Conservation (phyloP, 2,797 vertebrate genomes). For the Esox masquinongy region DNA sequence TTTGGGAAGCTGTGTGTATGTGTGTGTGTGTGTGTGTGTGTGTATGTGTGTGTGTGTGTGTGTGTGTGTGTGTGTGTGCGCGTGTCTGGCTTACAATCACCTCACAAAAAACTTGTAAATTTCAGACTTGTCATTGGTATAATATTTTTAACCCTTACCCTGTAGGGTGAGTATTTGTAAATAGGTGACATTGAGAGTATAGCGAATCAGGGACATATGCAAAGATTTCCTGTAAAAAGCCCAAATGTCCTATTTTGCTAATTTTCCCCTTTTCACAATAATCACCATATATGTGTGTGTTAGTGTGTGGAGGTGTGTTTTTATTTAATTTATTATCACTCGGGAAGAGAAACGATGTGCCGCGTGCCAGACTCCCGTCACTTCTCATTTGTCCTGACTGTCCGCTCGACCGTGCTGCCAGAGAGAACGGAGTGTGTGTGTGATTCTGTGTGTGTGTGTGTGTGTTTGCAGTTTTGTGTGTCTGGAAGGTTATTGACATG, state of each 20-base stretch:
- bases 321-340: constrained; percentile 51
- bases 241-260: too few relatives aligned
- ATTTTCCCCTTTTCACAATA: too few relatives aligned
- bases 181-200: too few relatives aligned
- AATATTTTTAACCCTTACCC: too few relatives aligned
- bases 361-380: constrained; percentile 62
- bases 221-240: too few relatives aligned
- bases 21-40: constrained; percentile 15
- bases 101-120: too few relatives aligned
- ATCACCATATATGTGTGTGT: neutral
- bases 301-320: constrained; percentile 10
- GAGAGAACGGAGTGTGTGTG: constrained; percentile 6
- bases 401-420: constrained; percentile 10
- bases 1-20: constrained; percentile 7
- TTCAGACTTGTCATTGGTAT: too few relatives aligned
- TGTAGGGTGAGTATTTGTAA: too few relatives aligned
- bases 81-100: too few relatives aligned
- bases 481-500: too few relatives aligned
- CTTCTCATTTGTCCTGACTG: constrained; percentile 58
- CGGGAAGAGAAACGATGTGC: too few relatives aligned
- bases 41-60: constrained; percentile 20
- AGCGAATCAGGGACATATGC: too few relatives aligned
- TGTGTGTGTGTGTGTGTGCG: constrained; percentile 20
- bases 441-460: neutral
- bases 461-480: neutral